Conservation (phyloP, 2,888 invertebrate genomes). For the Aleiodes alternator region DNA sequence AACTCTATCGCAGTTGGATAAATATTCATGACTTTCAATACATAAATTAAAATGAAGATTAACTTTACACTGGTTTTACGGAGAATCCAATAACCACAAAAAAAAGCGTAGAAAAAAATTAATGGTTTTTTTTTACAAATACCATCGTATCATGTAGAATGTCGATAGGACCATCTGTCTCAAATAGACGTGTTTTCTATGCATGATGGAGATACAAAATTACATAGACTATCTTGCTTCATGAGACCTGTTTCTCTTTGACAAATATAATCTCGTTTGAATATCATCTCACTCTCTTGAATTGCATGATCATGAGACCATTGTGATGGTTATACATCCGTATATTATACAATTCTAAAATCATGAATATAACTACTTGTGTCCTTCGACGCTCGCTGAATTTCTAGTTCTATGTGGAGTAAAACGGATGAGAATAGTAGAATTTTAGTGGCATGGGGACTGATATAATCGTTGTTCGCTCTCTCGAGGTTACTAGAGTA, state of each 20-base stretch:
- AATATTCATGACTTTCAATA: conserved; percentile 34
- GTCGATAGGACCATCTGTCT: conserved; percentile 11
- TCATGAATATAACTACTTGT: conserved; percentile 48
- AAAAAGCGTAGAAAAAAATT: conserved; percentile 5
- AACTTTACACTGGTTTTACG: conserved; percentile 30
- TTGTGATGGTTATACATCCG: conserved; percentile 28
- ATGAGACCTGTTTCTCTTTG: no score
- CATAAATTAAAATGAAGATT: conserved; percentile 36
- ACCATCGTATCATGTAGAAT: no score
- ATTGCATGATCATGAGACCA: conserved; percentile 11
- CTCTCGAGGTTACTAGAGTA: conserved; percentile 29
- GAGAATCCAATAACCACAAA: conserved; percentile 19
- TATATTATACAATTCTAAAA: conserved; percentile 15
- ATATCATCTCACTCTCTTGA: background rate
- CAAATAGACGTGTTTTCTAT: conserved; percentile 3
- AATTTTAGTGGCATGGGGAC: conserved; percentile 2
- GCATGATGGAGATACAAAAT: background rate
- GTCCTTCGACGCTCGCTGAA: conserved; percentile 53
- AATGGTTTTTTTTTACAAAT: background rate
- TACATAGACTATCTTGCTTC: no score
- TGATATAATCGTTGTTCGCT: conserved; percentile 38
- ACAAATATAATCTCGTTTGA: conserved; percentile 18
- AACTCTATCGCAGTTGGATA: conserved; percentile 15
- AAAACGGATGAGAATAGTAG: conserved; percentile 11
- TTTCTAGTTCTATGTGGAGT: conserved; percentile 34